Percentiles rank a stretch among this genome's conserved stretches.
Conservation (phyloP, 2,113 vertebrate species). For the Psittacula cyanocephala region DNA sequence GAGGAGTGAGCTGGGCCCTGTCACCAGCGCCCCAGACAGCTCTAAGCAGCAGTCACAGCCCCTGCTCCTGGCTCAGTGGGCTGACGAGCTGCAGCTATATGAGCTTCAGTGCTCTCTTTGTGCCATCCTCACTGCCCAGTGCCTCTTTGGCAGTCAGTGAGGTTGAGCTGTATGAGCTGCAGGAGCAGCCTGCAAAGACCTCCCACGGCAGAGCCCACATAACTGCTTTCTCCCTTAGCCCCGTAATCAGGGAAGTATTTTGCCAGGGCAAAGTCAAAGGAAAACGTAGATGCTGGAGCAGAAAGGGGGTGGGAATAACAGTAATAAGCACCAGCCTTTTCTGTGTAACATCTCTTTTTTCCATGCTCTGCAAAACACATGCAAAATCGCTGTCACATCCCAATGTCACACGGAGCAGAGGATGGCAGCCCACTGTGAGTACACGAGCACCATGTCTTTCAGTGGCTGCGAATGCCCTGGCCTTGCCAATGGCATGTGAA, state of each 20-base stretch:
- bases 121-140: background rate
- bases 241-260: background rate
- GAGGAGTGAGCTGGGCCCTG: background rate
- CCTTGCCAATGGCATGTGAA: fast-evolving
- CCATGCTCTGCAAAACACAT: background rate
- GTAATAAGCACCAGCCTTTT: background rate
- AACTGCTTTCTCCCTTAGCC: background rate
- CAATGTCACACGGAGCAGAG: fast-evolving
- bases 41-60: fast-evolving
- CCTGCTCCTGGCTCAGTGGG: background rate
- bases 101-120: background rate
- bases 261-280: background rate
- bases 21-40: background rate
- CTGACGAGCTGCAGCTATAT: background rate
- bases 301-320: background rate
- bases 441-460: fast-evolving
- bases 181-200: background rate
- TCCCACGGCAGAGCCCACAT: background rate
- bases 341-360: background rate
- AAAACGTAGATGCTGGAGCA: background rate
- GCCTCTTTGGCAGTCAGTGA: background rate
- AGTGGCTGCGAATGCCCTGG: fast-evolving
- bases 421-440: background rate
- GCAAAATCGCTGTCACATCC: background rate
- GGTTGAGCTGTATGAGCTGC: background rate